Evolutionary conservation across 2,797 vertebrate species (phyloP).

Genomic region (Dendrocincla fuliginosa): DNA sequence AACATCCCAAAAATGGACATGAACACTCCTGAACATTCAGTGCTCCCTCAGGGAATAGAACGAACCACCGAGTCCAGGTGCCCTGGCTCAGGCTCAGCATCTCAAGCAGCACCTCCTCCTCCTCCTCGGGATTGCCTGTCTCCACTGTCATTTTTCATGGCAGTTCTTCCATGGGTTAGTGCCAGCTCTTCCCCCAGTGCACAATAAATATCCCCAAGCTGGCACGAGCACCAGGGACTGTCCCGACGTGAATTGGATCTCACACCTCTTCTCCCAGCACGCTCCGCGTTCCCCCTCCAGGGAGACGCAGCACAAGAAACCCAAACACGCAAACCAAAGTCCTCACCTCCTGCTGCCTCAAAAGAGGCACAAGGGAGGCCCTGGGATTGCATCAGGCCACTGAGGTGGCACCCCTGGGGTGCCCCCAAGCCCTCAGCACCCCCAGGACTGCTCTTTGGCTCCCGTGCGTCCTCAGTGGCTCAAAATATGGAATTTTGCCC

Average conservation of each 20-base stretch:
- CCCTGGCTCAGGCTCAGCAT: not conserved
- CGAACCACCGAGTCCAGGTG: fast-evolving
- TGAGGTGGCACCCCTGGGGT: not conserved
- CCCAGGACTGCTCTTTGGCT: fast-evolving
- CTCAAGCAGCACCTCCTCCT: not conserved
- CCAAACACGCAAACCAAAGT: not conserved
- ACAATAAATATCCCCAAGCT: not conserved
- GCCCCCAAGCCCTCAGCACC: not conserved
- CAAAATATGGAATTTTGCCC: fast-evolving
- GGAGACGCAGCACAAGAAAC: not conserved
- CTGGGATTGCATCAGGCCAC: not conserved
- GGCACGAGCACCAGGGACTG: not conserved
- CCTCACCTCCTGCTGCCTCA: not conserved
- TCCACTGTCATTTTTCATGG: not conserved
- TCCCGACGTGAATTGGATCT: not conserved
- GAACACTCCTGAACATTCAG: fast-evolving
- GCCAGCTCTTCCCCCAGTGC: not conserved
- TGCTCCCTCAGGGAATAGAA: not conserved
- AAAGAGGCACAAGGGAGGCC: not conserved
- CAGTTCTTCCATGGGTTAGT: not conserved
- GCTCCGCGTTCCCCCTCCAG: not conserved
- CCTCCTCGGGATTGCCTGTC: not conserved
- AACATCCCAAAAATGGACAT: fast-evolving
- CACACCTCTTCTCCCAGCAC: not conserved
- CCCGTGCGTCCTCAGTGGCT: not conserved